Evolutionary conservation across 2,888 invertebrate species (phyloP), one percentile per base, ranked within the genome.

Genomic region (Noctua janthina): DNA sequence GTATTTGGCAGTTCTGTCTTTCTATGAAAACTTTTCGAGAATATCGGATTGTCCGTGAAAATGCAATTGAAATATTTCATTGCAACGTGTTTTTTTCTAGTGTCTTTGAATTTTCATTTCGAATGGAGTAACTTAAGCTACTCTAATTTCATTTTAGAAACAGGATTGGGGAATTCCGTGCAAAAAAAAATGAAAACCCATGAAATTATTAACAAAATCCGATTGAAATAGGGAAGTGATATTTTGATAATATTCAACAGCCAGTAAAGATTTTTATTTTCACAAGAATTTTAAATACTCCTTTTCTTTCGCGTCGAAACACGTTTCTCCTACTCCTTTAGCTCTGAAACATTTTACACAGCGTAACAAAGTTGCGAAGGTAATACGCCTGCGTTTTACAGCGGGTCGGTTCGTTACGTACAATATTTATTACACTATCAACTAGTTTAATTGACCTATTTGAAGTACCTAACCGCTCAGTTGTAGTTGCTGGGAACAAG

Each of bases 401-500:
- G 68, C 67, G 17, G 29, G 46, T 17, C 56, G 64, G 69, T 80
- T 81, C 71, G 54, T 84, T 83, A 67, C 64, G 49, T 74, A 71
- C 46, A 74, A 64, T 81, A 81, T 86, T 84, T 76, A 86, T 81
- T 71, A 59, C 54, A 67, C 76, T 74, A 74, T 81, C 76, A 84
- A 86, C 76, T 67, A 69, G 73, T 81, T 84, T 86, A 76, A 86
- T 79, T 78, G 87, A 74, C 76, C 62, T 39, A 59, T 43, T 79
- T 72, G 13, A 80, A 86, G 43, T 56, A 54, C 46, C 74, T 54
- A 54, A 66, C 23, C 15, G 23, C 43, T 74, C 13, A 56, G 49
- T 75, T 76, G 20, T 68, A 85, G 51, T 64, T 39, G 10, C 54
- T 76, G 67, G 56, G 39, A 76, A 74, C 43, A 67, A 74, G 64